Conservation (phyloP, 1,140 invertebrate species). For the Solen grandis region DNA sequence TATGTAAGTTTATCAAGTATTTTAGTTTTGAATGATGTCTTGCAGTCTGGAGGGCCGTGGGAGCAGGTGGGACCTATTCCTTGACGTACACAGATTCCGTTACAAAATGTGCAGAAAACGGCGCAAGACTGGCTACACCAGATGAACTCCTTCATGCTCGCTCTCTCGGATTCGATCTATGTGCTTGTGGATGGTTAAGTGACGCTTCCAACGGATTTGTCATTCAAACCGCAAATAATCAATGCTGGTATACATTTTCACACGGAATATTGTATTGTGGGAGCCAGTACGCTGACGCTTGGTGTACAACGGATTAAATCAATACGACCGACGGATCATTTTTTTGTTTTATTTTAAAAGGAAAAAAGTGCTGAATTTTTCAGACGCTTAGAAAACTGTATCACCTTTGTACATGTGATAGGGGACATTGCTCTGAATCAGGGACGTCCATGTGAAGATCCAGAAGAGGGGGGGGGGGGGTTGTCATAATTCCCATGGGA, state of each 20-base stretch:
- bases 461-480: too few relatives aligned
- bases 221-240: neutral
- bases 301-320: neutral
- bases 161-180: neutral
- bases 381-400: too few relatives aligned
- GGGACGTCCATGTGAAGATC: too few relatives aligned
- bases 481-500: too few relatives aligned
- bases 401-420: too few relatives aligned
- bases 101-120: neutral
- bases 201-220: neutral
- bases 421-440: too few relatives aligned
- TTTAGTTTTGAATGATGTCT: too few relatives aligned
- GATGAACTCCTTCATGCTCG: neutral
- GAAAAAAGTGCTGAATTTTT: too few relatives aligned
- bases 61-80: neutral
- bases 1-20: too few relatives aligned
- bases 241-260: neutral
- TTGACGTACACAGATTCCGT: neutral
- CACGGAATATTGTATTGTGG: neutral
- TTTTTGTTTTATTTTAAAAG: too few relatives aligned
- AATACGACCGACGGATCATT: too few relatives aligned
- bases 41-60: neutral
- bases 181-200: neutral
- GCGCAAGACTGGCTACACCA: neutral
- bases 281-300: neutral